phyloP scores from a whole-genome alignment of 2,113 vertebrate species.

The Rhodinocichla rosea region DNA sequence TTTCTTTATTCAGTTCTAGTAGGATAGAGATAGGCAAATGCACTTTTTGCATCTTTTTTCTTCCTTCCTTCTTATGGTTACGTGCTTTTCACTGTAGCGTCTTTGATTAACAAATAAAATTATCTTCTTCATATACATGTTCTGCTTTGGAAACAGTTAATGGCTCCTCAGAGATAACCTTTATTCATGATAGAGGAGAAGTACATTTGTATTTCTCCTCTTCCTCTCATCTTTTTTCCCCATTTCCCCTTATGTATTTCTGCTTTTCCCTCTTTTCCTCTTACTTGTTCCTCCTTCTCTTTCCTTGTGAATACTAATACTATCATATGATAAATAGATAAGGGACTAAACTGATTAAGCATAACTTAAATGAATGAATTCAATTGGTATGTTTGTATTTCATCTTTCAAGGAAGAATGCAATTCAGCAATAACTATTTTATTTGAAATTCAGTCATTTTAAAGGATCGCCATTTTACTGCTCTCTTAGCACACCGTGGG shows the following conservation, averaged over 20 bases:
- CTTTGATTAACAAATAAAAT: neutral
- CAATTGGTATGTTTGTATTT: neutral
- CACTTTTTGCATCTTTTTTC: neutral
- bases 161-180: neutral
- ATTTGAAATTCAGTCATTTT: neutral
- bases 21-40: neutral
- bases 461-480: neutral
- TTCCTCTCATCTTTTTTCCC: neutral
- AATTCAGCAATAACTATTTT: neutral
- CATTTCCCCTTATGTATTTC: neutral
- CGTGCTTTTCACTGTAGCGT: neutral
- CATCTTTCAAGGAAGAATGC: neutral
- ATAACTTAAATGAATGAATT: neutral
- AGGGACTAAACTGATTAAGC: neutral
- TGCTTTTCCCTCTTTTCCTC: neutral
- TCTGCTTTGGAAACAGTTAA: neutral
- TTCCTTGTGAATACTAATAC: neutral
- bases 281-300: neutral
- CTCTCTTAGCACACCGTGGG: neutral
- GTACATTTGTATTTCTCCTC: neutral
- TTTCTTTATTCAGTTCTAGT: neutral
- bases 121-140: neutral
- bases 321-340: neutral
- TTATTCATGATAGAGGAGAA: neutral
- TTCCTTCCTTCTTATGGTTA: neutral